Evolutionary conservation across 2,888 invertebrate species (phyloP), one percentile per base, ranked within the genome.

Genomic region (Spilosoma lubricipeda): DNA sequence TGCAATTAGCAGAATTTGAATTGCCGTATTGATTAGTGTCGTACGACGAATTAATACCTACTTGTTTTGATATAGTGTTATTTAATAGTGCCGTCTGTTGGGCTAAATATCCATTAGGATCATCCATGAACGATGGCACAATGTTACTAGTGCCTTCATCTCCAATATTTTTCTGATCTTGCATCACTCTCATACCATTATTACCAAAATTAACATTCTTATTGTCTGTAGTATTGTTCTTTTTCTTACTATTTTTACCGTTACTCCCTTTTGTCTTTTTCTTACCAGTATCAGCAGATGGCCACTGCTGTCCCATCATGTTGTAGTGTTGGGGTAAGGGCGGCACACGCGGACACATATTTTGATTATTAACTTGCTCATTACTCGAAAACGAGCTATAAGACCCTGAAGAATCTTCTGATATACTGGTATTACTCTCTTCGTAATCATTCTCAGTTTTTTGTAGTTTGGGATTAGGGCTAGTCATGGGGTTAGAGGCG

Each of bases 61-160:
- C 95, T 93, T 97, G 97, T 85, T 97, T 95, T 75, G 97, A 97
- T 92, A 98, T 98, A 18, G 98, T 98, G 88, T 97, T 98, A 88
- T 98, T 98, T 71, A 99, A 92, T 82, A 99, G 92, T 48, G 98
- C 98, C 0, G 99, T 98, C 91, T 99, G 99, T 86, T 99, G 98
- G 9, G 98, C 98, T 83, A 99, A 94, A 93, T 98, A 99, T 4
- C 98, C 99, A 87, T 97, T 98, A 0, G 99, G 98, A 92, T 99
- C 98, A 83, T 99, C 99, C 96, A 99, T 97, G 90, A 98, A 99
- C 52, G 98, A 98, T 2, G 98, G 98, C 80, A 97, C 93, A 79
- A 96, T 96, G 80, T 96, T 96, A 82, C 90, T 92, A 45, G 96
- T 91, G 75, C 92, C 88, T 77, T 96, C 92, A 77, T 96, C 96